phyloP scores from a whole-genome alignment of 2,113 vertebrate species.

The Cyanocitta stelleri region DNA sequence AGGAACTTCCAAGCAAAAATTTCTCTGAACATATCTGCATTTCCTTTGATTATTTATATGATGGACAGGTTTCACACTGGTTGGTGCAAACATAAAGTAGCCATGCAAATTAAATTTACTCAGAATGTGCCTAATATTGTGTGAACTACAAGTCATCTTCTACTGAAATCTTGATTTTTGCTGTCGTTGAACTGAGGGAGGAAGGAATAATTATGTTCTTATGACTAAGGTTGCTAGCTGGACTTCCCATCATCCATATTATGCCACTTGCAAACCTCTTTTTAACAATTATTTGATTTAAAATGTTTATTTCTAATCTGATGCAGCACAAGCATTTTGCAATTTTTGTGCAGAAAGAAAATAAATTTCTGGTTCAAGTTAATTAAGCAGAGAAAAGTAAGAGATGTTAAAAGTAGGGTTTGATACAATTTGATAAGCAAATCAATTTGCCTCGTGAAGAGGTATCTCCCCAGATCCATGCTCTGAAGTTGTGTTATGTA shows the following conservation, averaged over 20 bases:
- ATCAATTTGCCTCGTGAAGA: background rate
- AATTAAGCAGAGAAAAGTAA: background rate
- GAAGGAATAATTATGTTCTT: background rate
- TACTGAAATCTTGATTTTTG: constrained; percentile 23
- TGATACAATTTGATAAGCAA: constrained; percentile 28
- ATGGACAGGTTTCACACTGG: constrained; percentile 40
- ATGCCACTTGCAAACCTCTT: background rate
- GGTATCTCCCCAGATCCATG: background rate
- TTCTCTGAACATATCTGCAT: constrained; percentile 34
- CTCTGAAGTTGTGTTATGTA: background rate
- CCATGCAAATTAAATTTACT: constrained; percentile 36
- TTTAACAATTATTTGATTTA: background rate
- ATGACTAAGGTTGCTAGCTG: background rate
- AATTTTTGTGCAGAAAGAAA: constrained; percentile 1
- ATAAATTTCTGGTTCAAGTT: constrained; percentile 2
- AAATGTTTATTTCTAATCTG: constrained; percentile 8
- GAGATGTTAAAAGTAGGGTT: background rate
- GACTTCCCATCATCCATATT: background rate
- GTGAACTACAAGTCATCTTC: background rate
- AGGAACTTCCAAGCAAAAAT: constrained; percentile 53
- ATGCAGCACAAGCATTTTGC: constrained; percentile 1
- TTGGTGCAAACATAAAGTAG: constrained; percentile 22
- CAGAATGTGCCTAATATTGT: constrained; percentile 10
- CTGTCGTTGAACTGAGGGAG: constrained; percentile 12
- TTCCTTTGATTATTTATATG: constrained; percentile 65